These are phyloP conservation scores for Atta colombica DNA, from an alignment of 1,140 invertebrate species.

Conservation along the genomic window DNA sequence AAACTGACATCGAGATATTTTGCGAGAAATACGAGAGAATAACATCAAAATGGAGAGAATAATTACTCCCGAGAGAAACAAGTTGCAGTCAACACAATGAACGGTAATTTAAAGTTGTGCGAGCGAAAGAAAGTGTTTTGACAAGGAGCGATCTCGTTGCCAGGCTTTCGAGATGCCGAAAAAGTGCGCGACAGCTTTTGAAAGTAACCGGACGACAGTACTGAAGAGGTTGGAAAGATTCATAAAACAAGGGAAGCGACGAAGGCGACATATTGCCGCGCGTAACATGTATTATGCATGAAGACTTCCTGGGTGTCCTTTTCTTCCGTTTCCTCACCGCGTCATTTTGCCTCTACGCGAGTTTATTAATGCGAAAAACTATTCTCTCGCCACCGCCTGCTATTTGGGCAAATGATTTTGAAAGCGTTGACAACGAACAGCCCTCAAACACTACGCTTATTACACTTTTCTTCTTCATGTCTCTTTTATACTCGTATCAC, in stretches of 20 bases:
- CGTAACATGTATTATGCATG: slow-evolving; percentile 84
- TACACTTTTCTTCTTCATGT: not conserved
- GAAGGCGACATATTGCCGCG: slow-evolving; percentile 83
- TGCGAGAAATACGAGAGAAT: too few species aligned
- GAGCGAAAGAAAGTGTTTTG: slow-evolving; percentile 6
- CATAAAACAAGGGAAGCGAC: slow-evolving; percentile 77
- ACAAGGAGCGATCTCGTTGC: slow-evolving; percentile 46
- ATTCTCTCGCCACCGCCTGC: slow-evolving; percentile 50
- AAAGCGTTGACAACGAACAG: slow-evolving; percentile 1
- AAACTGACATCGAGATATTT: not conserved
- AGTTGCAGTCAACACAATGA: slow-evolving; percentile 5
- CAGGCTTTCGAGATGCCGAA: slow-evolving; percentile 28
- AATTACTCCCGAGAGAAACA: slow-evolving; percentile 40
- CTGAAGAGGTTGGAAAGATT: slow-evolving; percentile 75
- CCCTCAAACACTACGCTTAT: not conserved
- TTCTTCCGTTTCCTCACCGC: not conserved
- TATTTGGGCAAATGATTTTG: slow-evolving; percentile 4
- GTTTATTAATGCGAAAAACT: slow-evolving; percentile 84
- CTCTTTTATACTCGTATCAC: not conserved
- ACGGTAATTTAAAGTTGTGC: slow-evolving; percentile 27
- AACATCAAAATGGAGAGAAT: not conserved
- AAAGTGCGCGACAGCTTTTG: slow-evolving; percentile 52
- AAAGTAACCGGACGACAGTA: slow-evolving; percentile 51
- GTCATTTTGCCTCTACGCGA: slow-evolving; percentile 58
- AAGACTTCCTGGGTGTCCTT: slow-evolving; percentile 64